A percentile compares a stretch with the other conserved stretches of the same genome.
These are phyloP conservation scores for Cloeon dipterum DNA, from an alignment of 2,888 invertebrate genomes.

Conservation along the genomic window DNA sequence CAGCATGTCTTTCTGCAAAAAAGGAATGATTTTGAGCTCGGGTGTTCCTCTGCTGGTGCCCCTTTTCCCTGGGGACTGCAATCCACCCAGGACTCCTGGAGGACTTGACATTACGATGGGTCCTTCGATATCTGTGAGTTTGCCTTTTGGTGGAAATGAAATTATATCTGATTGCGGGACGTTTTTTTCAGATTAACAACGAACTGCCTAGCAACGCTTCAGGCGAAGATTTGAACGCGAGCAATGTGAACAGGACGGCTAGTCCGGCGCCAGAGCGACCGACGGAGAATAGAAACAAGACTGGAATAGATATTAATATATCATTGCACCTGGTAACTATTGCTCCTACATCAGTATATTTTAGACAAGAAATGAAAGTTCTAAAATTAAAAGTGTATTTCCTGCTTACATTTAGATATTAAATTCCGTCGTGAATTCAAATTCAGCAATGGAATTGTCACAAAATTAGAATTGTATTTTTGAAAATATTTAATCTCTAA, in stretches of 20 bases:
- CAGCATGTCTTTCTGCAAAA: slow-evolving; percentile 60
- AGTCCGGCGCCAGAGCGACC: not conserved
- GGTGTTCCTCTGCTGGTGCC: slow-evolving; percentile 48
- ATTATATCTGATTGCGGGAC: too few species aligned
- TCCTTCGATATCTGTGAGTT: not conserved
- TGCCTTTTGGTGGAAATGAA: too few species aligned
- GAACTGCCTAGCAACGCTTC: not conserved
- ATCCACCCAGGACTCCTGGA: slow-evolving; percentile 29
- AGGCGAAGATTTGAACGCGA: not conserved
- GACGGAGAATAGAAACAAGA: not conserved
- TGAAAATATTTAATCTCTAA: too few species aligned
- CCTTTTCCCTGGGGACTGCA: slow-evolving; percentile 56
- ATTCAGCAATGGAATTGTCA: too few species aligned
- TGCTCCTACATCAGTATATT: too few species aligned
- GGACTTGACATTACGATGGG: not conserved
- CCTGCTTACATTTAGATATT: too few species aligned
- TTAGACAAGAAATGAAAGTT: too few species aligned
- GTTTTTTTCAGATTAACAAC: not conserved
- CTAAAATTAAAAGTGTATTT: too few species aligned
- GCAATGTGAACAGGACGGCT: not conserved
- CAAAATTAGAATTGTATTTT: too few species aligned
- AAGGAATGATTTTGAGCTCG: slow-evolving; percentile 46
- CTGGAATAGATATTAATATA: not conserved
- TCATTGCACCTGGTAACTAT: too few species aligned
- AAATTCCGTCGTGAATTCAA: too few species aligned